A percentile compares a stretch with the other conserved stretches of the same genome.
phyloP scores from a whole-genome alignment of 2,888 invertebrate genomes.

The Julus scanicus region DNA sequence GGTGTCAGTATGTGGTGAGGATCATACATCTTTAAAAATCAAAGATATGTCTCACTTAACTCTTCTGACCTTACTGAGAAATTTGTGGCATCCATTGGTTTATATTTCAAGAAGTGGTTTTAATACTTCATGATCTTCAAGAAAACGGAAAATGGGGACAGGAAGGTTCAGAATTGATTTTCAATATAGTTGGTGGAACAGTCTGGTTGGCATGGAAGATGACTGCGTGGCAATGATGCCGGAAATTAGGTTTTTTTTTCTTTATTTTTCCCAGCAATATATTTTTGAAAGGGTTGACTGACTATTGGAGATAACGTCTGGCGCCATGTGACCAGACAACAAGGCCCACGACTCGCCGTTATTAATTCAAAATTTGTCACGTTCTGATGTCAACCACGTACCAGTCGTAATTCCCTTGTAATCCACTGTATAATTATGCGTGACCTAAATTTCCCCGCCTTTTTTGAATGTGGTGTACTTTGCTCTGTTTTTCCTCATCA shows the following conservation, averaged over 20 bases:
- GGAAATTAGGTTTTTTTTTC: not conserved
- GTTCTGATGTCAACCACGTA: conserved; percentile 2
- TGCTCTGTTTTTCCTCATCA: not conserved
- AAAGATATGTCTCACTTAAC: not conserved
- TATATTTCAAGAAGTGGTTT: too few species aligned
- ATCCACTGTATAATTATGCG: not conserved
- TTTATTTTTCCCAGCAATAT: not conserved
- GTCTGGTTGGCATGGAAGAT: not conserved
- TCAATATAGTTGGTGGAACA: too few species aligned
- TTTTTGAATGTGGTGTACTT: not conserved
- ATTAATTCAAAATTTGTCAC: not conserved
- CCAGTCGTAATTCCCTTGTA: not conserved
- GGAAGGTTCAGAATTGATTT: too few species aligned
- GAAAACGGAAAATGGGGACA: too few species aligned
- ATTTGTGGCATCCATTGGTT: not conserved
- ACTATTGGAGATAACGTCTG: not conserved
- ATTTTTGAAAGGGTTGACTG: not conserved
- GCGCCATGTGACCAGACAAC: not conserved
- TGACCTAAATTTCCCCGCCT: conserved; percentile 13
- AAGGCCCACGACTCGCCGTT: not conserved
- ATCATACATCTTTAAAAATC: not conserved
- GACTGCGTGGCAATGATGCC: not conserved
- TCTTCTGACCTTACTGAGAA: not conserved
- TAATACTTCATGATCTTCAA: not conserved
- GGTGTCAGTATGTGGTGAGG: too few species aligned